A percentile compares a stretch with the other conserved stretches of the same genome.
Evolutionary conservation across 1,140 invertebrate genomes (phyloP).

Genomic region (Leguminivora glycinivorella): DNA sequence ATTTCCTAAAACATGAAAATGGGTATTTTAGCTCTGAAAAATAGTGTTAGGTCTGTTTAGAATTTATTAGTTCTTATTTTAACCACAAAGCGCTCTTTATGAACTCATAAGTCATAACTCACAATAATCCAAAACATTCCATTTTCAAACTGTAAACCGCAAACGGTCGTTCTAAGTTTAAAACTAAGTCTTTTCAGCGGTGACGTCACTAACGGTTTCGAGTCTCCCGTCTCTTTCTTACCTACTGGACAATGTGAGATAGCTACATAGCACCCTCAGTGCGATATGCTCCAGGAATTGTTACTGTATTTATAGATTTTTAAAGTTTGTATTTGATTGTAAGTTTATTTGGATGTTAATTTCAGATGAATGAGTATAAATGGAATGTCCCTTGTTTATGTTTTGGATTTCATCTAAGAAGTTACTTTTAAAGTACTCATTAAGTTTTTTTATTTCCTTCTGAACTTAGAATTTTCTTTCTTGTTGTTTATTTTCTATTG

Average conservation of each 20-base stretch:
- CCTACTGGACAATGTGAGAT: not conserved
- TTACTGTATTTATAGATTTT: not conserved
- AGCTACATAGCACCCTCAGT: not conserved
- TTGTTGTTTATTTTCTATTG: no score
- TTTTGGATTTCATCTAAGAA: not conserved
- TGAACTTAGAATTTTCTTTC: no score
- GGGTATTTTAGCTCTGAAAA: no score
- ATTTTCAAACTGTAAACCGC: conserved; percentile 23
- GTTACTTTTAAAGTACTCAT: not conserved
- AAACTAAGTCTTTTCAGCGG: conserved; percentile 25
- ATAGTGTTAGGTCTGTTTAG: no score
- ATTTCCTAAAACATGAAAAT: no score
- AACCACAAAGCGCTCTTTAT: not conserved
- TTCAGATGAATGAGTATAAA: conserved; percentile 19
- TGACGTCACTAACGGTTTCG: conserved; percentile 25
- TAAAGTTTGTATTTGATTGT: not conserved
- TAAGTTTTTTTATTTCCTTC: no score
- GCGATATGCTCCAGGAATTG: not conserved
- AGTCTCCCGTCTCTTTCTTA: not conserved
- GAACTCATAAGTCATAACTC: conserved; percentile 2
- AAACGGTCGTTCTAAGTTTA: conserved; percentile 25
- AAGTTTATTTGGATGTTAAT: conserved; percentile 11
- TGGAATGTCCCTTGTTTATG: conserved; percentile 21
- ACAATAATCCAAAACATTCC: conserved; percentile 7
- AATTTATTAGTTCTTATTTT: not conserved